phyloP scores from a whole-genome alignment of 2,113 vertebrate species.

The Cheirogaleus medius region DNA sequence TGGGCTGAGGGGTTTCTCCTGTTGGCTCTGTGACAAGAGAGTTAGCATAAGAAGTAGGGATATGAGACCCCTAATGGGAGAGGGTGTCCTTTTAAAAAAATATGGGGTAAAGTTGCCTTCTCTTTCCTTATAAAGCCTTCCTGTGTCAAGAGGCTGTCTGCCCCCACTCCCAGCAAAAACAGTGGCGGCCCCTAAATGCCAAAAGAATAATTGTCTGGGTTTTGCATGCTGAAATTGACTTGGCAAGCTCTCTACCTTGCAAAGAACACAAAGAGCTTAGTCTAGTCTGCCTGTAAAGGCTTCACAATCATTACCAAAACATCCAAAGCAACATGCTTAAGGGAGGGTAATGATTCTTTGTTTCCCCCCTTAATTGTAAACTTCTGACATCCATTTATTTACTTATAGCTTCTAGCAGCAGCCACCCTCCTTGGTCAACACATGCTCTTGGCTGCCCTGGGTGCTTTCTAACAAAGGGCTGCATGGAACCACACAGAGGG shows the following conservation, averaged over 20 bases:
- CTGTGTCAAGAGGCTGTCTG: background rate
- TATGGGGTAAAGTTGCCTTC: background rate
- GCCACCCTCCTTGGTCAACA: conserved; percentile 42
- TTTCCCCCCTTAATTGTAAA: conserved; percentile 36
- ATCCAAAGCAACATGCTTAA: conserved; percentile 62
- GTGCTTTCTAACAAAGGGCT: conserved; percentile 54
- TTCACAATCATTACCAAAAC: conserved; percentile 69
- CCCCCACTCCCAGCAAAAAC: conserved; percentile 38
- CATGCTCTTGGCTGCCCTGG: background rate
- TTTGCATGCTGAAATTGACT: conserved; percentile 70
- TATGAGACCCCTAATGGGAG: background rate
- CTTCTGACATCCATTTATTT: conserved; percentile 71
- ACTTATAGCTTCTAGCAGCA: conserved; percentile 59
- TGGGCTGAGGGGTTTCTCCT: background rate
- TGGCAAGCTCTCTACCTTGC: conserved; percentile 65
- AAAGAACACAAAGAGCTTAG: conserved; percentile 72
- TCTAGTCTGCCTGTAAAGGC: conserved; percentile 72
- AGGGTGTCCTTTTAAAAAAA: background rate
- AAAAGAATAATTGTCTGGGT: conserved; percentile 69
- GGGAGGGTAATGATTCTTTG: conserved; percentile 56
- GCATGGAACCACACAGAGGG: background rate
- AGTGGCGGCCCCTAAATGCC: conserved; percentile 48
- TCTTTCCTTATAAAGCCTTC: conserved; percentile 68
- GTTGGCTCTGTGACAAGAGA: conserved; percentile 7
- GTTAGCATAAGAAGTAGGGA: background rate